phyloP scores from a whole-genome alignment of 2,113 vertebrate genomes.

The Addax nasomaculatus region DNA sequence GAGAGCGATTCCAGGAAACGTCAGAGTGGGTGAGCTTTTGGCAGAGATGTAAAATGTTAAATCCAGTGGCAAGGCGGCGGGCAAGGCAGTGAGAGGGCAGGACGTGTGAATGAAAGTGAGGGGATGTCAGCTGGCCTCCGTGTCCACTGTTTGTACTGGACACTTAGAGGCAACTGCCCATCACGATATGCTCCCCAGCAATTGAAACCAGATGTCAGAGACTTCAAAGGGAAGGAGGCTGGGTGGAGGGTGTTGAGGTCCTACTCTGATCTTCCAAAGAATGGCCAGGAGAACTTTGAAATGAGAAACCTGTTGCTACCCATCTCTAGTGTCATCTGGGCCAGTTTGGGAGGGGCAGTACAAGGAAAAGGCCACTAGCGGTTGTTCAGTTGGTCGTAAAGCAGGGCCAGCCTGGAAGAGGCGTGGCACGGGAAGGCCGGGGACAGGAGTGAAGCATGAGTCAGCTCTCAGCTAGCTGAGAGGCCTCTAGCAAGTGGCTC shows the following conservation, averaged over 20 bases:
- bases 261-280: conserved; percentile 72
- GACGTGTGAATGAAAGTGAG: conserved; percentile 72
- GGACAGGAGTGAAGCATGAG: background rate
- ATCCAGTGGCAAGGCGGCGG: conserved; percentile 29
- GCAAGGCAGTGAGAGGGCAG: background rate
- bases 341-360: background rate
- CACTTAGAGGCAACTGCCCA: conserved; percentile 73
- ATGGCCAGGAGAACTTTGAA: conserved; percentile 77
- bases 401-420: background rate
- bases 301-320: conserved; percentile 73
- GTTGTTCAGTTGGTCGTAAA: background rate
- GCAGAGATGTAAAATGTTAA: conserved; percentile 61
- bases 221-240: conserved; percentile 83
- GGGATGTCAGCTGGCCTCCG: conserved; percentile 53
- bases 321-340: conserved; percentile 33
- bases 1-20: background rate
- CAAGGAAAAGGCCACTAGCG: background rate
- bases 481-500: background rate
- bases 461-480: background rate
- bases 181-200: conserved; percentile 72
- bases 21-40: conserved; percentile 20
- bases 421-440: rapidly evolving
- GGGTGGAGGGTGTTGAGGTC: conserved; percentile 70
- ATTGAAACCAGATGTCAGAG: conserved; percentile 85
- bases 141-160: conserved; percentile 63